Evolutionary conservation across 2,797 vertebrate genomes (phyloP).

Genomic region (Mormyrops boulengeri): DNA sequence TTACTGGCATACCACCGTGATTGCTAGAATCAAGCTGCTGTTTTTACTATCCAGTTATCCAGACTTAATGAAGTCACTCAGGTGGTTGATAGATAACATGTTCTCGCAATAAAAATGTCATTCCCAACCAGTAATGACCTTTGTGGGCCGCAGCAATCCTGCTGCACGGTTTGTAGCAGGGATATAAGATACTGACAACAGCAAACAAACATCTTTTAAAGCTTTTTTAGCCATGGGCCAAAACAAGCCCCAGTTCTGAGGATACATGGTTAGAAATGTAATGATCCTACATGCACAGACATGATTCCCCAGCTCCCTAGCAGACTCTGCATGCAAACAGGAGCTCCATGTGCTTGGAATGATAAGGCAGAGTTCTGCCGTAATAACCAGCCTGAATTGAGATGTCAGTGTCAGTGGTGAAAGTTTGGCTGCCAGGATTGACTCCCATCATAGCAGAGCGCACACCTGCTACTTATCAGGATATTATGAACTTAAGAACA

Average conservation of each 20-base stretch:
- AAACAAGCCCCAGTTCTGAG: not conserved
- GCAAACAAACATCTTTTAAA: not conserved
- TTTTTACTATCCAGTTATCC: not conserved
- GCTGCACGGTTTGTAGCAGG: not conserved
- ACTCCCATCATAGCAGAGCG: not conserved
- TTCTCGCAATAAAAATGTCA: not conserved
- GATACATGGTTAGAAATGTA: not conserved
- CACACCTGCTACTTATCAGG: not conserved
- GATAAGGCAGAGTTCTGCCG: not conserved
- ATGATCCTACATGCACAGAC: not conserved
- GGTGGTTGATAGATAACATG: conserved; percentile 1
- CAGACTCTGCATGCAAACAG: not conserved
- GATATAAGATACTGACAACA: not conserved
- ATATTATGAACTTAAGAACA: not conserved
- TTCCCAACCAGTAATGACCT: not conserved
- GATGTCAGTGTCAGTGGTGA: not conserved
- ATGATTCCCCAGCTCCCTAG: not conserved
- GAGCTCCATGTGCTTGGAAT: not conserved
- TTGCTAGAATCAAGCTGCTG: not conserved
- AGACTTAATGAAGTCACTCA: conserved; percentile 3
- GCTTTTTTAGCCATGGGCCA: not conserved
- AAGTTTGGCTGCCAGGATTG: not conserved
- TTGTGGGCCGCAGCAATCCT: not conserved
- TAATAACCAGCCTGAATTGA: not conserved
- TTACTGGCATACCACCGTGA: not conserved